phyloP scores from a whole-genome alignment of 1,140 invertebrate species.

The Habropoda laboriosa region DNA sequence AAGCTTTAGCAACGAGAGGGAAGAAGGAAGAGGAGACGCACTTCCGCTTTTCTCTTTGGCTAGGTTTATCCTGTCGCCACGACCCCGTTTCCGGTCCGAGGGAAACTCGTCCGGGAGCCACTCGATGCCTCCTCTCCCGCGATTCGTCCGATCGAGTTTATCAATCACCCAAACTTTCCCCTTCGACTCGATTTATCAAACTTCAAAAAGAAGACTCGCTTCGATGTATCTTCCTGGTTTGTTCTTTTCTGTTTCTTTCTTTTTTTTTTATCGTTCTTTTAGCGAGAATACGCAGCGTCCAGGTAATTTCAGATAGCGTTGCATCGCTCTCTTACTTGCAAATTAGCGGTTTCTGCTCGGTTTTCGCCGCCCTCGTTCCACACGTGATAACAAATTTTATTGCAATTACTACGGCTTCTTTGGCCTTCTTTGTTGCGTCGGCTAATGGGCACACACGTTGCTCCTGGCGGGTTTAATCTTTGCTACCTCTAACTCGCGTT shows the following conservation, averaged over 20 bases:
- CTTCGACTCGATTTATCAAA: conserved; percentile 26
- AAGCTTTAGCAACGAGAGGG: conserved; percentile 33
- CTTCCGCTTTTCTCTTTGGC: neutral
- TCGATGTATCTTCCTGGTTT: neutral
- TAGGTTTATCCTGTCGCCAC: conserved; percentile 19
- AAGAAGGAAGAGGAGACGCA: conserved; percentile 8
- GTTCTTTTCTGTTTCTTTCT: neutral
- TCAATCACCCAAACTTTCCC: conserved; percentile 9
- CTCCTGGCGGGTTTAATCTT: no score
- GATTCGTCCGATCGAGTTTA: conserved; percentile 45
- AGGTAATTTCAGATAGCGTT: conserved; percentile 14
- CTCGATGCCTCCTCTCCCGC: conserved; percentile 10
- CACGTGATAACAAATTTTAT: conserved; percentile 26
- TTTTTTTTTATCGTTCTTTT: neutral
- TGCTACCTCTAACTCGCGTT: neutral
- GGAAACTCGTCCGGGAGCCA: conserved; percentile 6
- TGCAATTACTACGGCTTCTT: neutral
- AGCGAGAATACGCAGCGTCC: conserved; percentile 21
- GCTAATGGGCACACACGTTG: conserved; percentile 15
- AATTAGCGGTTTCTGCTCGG: conserved; percentile 12
- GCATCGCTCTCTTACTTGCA: conserved; percentile 18
- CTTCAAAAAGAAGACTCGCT: no score
- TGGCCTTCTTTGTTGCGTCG: neutral
- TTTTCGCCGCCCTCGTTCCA: neutral
- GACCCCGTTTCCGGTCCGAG: neutral